Percentiles rank a stretch among this genome's conserved stretches.
Evolutionary conservation across 2,797 vertebrate species (phyloP).

Genomic region (Liparis tanakae): DNA sequence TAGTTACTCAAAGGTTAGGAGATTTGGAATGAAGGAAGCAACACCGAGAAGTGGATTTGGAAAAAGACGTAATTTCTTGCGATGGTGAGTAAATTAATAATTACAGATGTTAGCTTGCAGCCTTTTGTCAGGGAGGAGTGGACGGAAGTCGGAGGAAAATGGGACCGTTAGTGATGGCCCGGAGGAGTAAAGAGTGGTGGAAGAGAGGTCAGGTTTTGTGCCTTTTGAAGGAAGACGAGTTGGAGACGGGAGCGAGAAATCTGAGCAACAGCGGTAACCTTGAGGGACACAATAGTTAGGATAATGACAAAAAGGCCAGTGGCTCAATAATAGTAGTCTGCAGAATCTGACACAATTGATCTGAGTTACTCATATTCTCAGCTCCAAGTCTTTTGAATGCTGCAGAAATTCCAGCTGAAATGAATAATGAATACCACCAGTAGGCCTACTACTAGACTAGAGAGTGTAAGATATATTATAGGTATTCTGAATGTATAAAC

Average conservation of each 20-base stretch:
- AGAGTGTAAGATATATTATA: background rate
- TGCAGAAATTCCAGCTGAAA: background rate
- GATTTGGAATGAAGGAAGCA: background rate
- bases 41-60: background rate
- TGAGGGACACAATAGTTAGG: constrained; percentile 1
- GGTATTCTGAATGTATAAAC: background rate
- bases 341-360: constrained; percentile 13
- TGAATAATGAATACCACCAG: background rate
- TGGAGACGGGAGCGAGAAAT: background rate
- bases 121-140: background rate
- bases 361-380: background rate
- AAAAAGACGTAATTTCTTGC: background rate
- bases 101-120: background rate
- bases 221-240: background rate
- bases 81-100: background rate
- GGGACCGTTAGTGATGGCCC: background rate
- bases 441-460: background rate
- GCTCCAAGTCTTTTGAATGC: background rate
- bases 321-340: background rate
- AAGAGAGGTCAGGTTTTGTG: background rate
- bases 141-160: background rate
- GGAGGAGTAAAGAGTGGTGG: background rate
- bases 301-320: background rate
- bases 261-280: background rate
- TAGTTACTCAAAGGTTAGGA: background rate